Evolutionary conservation across 2,113 vertebrate species (phyloP).

Genomic region (Gracilinanus agilis): DNA sequence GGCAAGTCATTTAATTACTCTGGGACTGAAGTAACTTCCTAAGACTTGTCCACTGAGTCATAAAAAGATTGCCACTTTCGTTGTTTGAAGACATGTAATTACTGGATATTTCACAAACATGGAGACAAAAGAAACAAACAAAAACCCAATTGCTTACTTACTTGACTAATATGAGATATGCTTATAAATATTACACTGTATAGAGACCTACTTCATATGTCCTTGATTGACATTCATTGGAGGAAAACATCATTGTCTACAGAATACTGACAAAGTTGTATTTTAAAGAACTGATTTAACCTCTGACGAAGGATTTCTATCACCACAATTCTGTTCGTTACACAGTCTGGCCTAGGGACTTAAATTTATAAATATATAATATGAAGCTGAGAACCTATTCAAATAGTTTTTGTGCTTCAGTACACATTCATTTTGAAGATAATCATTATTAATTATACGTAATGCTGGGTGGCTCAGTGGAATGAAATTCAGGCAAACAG

Average conservation of each 20-base stretch:
- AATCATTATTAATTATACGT: background rate
- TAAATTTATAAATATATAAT: background rate
- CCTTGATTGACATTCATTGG: background rate
- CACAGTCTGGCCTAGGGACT: background rate
- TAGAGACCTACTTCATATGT: background rate
- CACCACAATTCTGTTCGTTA: background rate
- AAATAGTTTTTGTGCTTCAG: background rate
- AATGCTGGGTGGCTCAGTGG: background rate
- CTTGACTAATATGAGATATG: background rate
- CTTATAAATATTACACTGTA: constrained; percentile 12
- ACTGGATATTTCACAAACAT: background rate
- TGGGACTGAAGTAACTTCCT: background rate
- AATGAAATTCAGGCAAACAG: too few relatives aligned
- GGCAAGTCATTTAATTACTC: background rate
- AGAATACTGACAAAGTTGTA: background rate
- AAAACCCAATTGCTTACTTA: background rate
- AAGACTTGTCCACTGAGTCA: background rate
- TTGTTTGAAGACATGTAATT: background rate
- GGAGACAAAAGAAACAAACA: background rate
- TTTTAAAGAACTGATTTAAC: background rate
- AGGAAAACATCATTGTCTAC: background rate
- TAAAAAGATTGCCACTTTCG: background rate
- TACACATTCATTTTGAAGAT: background rate
- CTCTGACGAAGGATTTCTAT: background rate
- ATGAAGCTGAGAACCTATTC: background rate